Base-by-base conservation (phyloP, 2,113 vertebrate species). In the Pterocles burchelli region DNA sequence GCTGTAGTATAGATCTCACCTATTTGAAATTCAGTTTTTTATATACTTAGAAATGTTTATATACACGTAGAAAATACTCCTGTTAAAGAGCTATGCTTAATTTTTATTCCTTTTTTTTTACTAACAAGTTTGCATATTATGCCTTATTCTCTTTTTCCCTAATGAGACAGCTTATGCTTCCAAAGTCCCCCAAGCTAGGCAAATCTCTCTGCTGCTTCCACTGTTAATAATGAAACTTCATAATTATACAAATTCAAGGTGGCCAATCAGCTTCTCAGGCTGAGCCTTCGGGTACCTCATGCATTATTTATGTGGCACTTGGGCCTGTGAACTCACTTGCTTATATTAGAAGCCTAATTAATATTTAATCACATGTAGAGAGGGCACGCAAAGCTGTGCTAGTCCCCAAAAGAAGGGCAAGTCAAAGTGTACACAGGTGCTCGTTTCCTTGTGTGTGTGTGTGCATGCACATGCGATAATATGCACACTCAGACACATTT, bases 211-310 rank as follows among this genome's bases (percentile, higher is more conserved):
- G 97, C 97, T 90, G 95, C 97, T 98, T 98, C 97, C 96, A 98
- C 98, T 98, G 98, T 97, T 98, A 98, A 98, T 98, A 98, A 98
- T 98, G 97, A 98, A 98, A 98, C 98, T 98, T 98, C 96, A 98
- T 98, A 98, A 98, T 98, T 98, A 98, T 98, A 98, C 98, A 98
- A 98, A 98, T 98, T 98, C 98, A 97, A 98, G 97, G 97, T 98
- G 98, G 98, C 98, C 98, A 98, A 98, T 98, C 98, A 98, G 98
- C 96, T 98, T 98, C 97, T 97, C 95, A 0, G 97, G 97, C 97
- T 97, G 96, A 98, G 98, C 98, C 98, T 98, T 98, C 77, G 96
- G 98, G 98, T 98, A 98, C 98, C 96, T 97, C 96, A 98, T 98
- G 96, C 96, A 98, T 98, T 98, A 98, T 98, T 97, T 92, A 98